These are phyloP conservation scores for Subacronicta megacephala DNA, from an alignment of 2,888 invertebrate species.

Conservation along the genomic window DNA sequence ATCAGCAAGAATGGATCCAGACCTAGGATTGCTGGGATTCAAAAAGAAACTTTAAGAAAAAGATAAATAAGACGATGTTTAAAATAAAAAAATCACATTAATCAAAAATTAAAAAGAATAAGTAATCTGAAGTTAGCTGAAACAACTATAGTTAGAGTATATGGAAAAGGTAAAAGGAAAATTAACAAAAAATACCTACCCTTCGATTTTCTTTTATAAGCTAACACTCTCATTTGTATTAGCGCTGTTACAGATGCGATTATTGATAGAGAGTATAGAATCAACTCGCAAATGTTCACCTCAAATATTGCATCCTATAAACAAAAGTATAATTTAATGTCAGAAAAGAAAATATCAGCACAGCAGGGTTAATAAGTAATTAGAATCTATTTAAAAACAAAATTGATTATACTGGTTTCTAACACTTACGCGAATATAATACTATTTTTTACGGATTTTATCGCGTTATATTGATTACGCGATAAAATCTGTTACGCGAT, in stretches of 20 bases:
- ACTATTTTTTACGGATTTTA: too few relatives aligned
- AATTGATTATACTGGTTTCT: too few relatives aligned
- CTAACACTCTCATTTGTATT: constrained; percentile 92
- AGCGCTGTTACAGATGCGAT: constrained; percentile 91
- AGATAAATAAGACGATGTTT: not conserved
- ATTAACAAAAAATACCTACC: constrained; percentile 68
- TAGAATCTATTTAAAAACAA: too few relatives aligned
- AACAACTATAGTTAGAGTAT: too few relatives aligned
- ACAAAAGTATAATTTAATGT: constrained; percentile 6
- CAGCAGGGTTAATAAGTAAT: too few relatives aligned
- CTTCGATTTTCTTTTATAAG: constrained; percentile 90
- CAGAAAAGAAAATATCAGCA: not conserved
- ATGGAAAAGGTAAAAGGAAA: too few relatives aligned
- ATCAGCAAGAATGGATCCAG: constrained; percentile 95
- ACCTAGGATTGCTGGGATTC: constrained; percentile 78
- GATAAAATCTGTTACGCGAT: too few relatives aligned
- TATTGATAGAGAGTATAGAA: constrained; percentile 92
- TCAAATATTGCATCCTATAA: constrained; percentile 91
- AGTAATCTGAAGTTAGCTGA: too few relatives aligned
- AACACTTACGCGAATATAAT: too few relatives aligned
- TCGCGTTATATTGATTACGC: too few relatives aligned
- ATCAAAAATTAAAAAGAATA: not conserved
- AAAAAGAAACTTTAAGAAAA: not conserved
- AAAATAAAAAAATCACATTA: not conserved
- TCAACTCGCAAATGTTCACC: constrained; percentile 93